A percentile compares a stretch with the other conserved stretches of the same genome.
Conservation (phyloP, 1,140 invertebrate species). For the Palaemon carinicauda region DNA sequence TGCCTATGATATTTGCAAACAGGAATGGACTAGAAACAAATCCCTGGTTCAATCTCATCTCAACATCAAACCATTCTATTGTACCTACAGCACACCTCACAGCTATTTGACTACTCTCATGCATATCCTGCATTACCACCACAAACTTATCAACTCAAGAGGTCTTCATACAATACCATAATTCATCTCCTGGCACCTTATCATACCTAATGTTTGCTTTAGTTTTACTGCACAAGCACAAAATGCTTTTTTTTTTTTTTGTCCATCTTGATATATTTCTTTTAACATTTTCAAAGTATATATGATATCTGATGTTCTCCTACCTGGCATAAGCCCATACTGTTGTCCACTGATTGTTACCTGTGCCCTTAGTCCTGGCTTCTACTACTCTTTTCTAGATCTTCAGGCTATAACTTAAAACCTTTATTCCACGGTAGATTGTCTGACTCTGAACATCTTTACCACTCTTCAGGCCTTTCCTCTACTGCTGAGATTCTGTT, state of each 20-base stretch:
- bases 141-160: background rate
- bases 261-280: background rate
- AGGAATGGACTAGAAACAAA: too few relatives aligned
- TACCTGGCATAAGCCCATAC: background rate
- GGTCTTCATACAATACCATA: slow-evolving; percentile 1
- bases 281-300: background rate
- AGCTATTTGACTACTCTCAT: background rate
- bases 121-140: background rate
- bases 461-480: too few relatives aligned
- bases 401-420: too few relatives aligned
- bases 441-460: too few relatives aligned
- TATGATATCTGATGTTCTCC: background rate
- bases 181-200: background rate
- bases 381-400: background rate
- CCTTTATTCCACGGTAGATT: too few relatives aligned
- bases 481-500: too few relatives aligned
- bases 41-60: too few relatives aligned
- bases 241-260: background rate
- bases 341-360: background rate
- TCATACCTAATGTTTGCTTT: too few relatives aligned
- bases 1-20: too few relatives aligned
- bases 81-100: too few relatives aligned
- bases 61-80: too few relatives aligned
- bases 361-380: background rate
- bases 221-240: background rate